Evolutionary conservation across 2,797 vertebrate species (phyloP), one percentile per base, ranked within the genome.

Genomic region (Xiphorhynchus erythropygius): DNA sequence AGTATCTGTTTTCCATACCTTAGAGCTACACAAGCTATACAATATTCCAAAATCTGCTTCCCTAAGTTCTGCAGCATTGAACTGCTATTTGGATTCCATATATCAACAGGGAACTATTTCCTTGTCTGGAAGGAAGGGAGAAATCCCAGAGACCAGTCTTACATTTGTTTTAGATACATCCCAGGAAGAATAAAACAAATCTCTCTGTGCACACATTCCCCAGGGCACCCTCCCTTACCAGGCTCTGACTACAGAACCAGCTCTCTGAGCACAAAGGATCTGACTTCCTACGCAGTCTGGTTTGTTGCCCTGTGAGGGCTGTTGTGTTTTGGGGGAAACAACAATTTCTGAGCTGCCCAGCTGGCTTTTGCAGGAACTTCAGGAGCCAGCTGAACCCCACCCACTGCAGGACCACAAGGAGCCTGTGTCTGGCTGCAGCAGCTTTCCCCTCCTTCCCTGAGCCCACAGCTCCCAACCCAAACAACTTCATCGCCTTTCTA

Each of bases 101-200:
- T 81, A 78, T 63, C 65, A 86, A 73, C 0, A 0, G 16, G 42
- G 21, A 92, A 57, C 59, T 67, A 73, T n/a, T 84, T 70, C 50
- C 59, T 79, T 47, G 62, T 32, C 79, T 77, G 67, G 55, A 81
- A 80, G 49, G 33, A 93, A 65, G 33, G 55, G 63, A 90, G 41
- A 77, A 86, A 89, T 88, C 32, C 63, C 57, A 84, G 85, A 83
- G 30, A 80, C 17, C 5, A 39, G 63, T 46, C 39, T 65, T 68
- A 55, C 65, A 77, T 87, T 89, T 93, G 81, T 70, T 89, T 91
- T 76, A 94, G 83, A 67, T 79, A 90, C 74, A 64, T 39, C 63
- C 67, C 39, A 62, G 47, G 57, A 81, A 91, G 83, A 91, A 84
- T 55, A 84, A 88, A 86, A 68, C 76, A 91, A 88, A 94, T 25